Base-by-base conservation (phyloP, 2,113 vertebrate species). In the Machaerirhynchus nigripectus region DNA sequence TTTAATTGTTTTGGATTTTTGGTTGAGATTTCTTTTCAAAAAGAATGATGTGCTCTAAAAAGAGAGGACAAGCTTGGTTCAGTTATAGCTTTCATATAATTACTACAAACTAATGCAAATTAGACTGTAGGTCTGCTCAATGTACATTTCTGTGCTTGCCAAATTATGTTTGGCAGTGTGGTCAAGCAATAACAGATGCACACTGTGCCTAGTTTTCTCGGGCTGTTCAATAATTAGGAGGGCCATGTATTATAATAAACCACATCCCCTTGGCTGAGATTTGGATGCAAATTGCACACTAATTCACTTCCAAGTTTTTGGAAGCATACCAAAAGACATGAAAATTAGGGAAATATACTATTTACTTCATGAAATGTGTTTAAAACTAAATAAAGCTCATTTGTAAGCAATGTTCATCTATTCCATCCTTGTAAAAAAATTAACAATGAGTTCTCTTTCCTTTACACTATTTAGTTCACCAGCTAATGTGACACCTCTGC, bases 241-340 rank as follows among this genome's bases (percentile, higher is more conserved):
- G 98, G 97, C 98, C 97, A 98, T 97, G 97, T 98, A 97, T 98
- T 98, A 97, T 98, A 99, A 99, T 99, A 98, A 98, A 98, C 98
- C 98, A 99, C 99, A 99, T 99, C 99, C 98, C 98, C 97, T 98
- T 99, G 98, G 99, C 98, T 98, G 96, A 98, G 98, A 98, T 98
- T 98, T 98, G 98, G 98, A 98, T 98, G 98, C 98, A 98, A 98
- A 98, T 98, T 97, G 97, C 98, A 97, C 98, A 98, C 97, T 98
- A 98, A 98, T 98, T 98, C 98, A 97, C 98, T 98, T 99, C 93
- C 97, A 98, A 98, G 98, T 96, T 97, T 98, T 97, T 98, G 97
- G 97, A 98, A 98, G 96, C 96, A 97, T 97, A 98, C 98, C 97
- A 98, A 98, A 96, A 98, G 96, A 95, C 97, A 98, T 98, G 98